Evolutionary conservation across 2,888 invertebrate species (phyloP), one percentile per base, ranked within the genome.

Genomic region (Pristionchus mayeri): DNA sequence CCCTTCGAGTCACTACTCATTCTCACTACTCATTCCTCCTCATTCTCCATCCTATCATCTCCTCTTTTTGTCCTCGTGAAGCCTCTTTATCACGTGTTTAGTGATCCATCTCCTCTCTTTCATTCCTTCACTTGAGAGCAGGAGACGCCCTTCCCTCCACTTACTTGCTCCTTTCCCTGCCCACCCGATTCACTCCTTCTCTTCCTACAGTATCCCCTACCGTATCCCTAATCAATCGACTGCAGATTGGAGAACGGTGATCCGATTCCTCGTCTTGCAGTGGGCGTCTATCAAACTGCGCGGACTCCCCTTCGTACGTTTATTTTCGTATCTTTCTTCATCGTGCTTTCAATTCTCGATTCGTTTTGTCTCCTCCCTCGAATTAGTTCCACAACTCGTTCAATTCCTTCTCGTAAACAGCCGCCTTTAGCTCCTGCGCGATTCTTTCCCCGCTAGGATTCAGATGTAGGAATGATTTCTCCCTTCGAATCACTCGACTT

Each of bases 231-330:
- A 67, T 67, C 37, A 16, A 48, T 76, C 18, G 27, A 30, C 50
- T 50, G 48, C 57, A 86, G 86, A 76, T 81, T 86, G 76, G 86
- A 86, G 30, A 86, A 86, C 52, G 86, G 86, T 16, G 78, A 86
- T 60, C 84, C 84, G 27, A 76, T 86, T 30, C 86, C 86, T 7
- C 84, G 82, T 16, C 67, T 86, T 30, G 76, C 82, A 3, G 50
- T 78, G 9, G 86, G 86, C 13, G 78, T 85, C 63, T 86, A 85
- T 54, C 82, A 86, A 60, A 86, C 86, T 3, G 76, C 85, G 4
- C 48, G 50, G 4, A 27, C 16, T 30, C 30, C 34, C 21, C 48
- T 78, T 50, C 76, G 76, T 78, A 18, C 27, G 76, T 48, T 37
- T 30, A 7, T 27, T 30, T 4, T 60, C 2, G 24, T 60, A 24